Percentiles rank a stretch among this genome's conserved stretches.
Evolutionary conservation across 2,797 vertebrate genomes (phyloP).

Genomic region (Crocidura indochinensis): DNA sequence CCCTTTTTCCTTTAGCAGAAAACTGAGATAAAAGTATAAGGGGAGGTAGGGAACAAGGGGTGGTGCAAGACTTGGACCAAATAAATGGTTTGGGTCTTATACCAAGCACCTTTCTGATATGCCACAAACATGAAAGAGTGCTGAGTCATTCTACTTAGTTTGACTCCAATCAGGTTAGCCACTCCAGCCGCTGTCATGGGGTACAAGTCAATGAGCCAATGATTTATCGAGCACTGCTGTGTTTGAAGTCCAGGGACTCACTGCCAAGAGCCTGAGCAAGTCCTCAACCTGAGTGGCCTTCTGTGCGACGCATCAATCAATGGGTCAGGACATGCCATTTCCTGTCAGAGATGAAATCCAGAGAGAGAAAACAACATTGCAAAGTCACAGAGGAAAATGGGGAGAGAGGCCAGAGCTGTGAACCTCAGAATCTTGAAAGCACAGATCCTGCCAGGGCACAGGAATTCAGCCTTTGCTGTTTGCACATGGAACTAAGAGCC

Average conservation of each 20-base stretch:
- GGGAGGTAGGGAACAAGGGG: background rate
- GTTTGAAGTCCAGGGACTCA: conserved; percentile 10
- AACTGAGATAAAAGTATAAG: background rate
- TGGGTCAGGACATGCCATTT: background rate
- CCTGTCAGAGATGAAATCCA: conserved; percentile 8
- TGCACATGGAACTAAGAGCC: background rate
- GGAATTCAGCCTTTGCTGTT: background rate
- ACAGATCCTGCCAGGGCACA: too few species aligned
- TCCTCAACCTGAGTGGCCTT: background rate
- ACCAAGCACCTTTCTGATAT: background rate
- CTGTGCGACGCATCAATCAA: background rate
- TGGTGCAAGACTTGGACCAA: background rate
- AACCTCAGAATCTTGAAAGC: too few species aligned
- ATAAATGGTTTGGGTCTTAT: background rate
- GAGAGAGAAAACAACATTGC: background rate
- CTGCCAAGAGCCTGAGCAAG: background rate
- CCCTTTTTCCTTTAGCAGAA: conserved; percentile 8
- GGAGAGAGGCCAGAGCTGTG: background rate
- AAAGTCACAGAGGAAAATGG: background rate
- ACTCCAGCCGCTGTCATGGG: background rate
- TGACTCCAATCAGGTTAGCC: background rate
- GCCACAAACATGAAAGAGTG: background rate
- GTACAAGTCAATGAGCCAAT: background rate
- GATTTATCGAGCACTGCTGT: background rate
- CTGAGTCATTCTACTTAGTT: background rate